These are phyloP conservation scores for Nematostella vectensis DNA, from an alignment of 92 coral and sea anemone species.

Conservation along the genomic window DNA sequence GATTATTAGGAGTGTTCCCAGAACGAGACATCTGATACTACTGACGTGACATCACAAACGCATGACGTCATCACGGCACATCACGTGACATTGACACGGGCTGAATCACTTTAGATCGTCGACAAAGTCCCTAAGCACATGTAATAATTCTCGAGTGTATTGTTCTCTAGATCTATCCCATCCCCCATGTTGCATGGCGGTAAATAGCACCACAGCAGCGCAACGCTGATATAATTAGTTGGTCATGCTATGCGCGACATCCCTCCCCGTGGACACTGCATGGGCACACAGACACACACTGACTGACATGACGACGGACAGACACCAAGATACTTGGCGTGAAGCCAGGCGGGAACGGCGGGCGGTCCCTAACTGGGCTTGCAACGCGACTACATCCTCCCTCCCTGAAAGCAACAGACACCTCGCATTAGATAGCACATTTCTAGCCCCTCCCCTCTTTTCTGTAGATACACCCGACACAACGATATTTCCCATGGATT, in stretches of 20 bases:
- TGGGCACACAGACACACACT: conserved; percentile 32
- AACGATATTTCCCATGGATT: too few species aligned
- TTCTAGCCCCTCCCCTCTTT: background rate
- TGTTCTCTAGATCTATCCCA: conserved; percentile 9
- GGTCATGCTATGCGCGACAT: too few species aligned
- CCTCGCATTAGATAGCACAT: too few species aligned
- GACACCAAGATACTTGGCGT: conserved; percentile 22
- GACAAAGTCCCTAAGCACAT: too few species aligned
- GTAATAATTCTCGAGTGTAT: too few species aligned
- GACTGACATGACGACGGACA: conserved; percentile 35
- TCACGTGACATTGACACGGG: too few species aligned
- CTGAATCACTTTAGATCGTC: too few species aligned
- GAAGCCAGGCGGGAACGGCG: conserved; percentile 15
- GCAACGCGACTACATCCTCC: conserved; percentile 30
- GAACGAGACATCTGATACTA: too few species aligned
- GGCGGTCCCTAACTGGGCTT: conserved; percentile 29
- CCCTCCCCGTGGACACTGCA: conserved; percentile 35
- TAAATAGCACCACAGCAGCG: conserved; percentile 7
- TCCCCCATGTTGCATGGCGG: conserved; percentile 30
- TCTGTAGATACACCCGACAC: too few species aligned
- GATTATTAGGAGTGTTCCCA: too few species aligned
- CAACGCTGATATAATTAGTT: too few species aligned
- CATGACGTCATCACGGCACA: conserved; percentile 1
- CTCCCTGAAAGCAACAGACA: conserved; percentile 21
- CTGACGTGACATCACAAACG: too few species aligned